These are phyloP conservation scores for Xiphorhynchus elegans DNA, from an alignment of 2,113 vertebrate genomes.

Conservation along the genomic window DNA sequence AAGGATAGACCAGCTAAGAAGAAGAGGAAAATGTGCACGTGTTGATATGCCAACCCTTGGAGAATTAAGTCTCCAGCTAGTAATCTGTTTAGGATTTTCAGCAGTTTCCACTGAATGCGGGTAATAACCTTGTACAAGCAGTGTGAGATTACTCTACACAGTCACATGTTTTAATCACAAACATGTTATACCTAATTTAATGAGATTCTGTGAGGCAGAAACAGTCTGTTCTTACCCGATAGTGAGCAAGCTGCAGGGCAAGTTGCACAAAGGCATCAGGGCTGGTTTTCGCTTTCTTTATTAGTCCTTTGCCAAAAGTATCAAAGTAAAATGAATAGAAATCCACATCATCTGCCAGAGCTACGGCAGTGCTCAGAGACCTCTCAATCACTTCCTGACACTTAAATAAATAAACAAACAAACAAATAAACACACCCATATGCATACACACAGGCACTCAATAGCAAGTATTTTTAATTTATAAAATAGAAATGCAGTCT, in stretches of 20 bases:
- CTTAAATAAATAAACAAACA: slow-evolving; percentile 57
- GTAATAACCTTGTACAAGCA: background rate
- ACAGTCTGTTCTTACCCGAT: slow-evolving; percentile 74
- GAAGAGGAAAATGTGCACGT: background rate
- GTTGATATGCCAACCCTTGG: background rate
- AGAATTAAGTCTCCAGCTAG: background rate
- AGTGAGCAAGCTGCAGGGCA: slow-evolving; percentile 93
- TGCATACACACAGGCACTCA: background rate
- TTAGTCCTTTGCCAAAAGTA: slow-evolving; percentile 89
- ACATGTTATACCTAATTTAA: background rate
- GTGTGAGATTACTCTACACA: background rate
- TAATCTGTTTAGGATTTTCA: background rate
- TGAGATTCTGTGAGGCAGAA: background rate
- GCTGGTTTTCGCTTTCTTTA: slow-evolving; percentile 92
- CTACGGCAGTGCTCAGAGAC: slow-evolving; percentile 79
- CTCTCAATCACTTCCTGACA: slow-evolving; percentile 86
- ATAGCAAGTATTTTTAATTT: background rate
- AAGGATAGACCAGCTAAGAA: background rate
- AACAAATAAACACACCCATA: background rate
- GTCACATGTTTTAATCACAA: background rate
- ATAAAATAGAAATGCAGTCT: background rate
- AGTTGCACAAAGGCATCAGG: slow-evolving; percentile 95
- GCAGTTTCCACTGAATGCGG: background rate
- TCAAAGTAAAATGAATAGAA: slow-evolving; percentile 85
- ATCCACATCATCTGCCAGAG: slow-evolving; percentile 90